Base-by-base conservation (phyloP, 2,113 vertebrate species). In the Podocnemis expansa region DNA sequence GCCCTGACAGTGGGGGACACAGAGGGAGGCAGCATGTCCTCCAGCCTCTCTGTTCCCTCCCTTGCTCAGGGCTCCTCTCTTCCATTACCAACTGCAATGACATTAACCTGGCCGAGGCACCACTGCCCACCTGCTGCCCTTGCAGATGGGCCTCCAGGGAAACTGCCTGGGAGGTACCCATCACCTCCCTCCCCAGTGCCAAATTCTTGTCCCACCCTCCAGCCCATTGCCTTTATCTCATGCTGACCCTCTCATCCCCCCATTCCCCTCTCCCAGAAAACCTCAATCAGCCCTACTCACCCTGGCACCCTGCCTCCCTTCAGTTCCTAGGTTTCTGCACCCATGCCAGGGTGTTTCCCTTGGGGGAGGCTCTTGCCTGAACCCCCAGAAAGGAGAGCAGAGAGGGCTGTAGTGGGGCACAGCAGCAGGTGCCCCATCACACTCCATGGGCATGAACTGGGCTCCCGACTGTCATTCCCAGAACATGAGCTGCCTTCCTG, bases 41-140 rank as follows among this genome's bases (percentile, higher is more conserved):
- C 96, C 89, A 24, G 51, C 43, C 8, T 54, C 52, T 14, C 43
- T 3, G 10, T 85, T 51, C 82, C 52, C 90, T 22, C 11, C 55
- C 58, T 27, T 25, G 38, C 56, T 63, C 41, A 29, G 56, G 82
- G 58, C 29, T 43, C 56, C 4, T 27, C 82, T 47, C 58, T 85
- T 56, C 55, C n/a, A 52, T 83, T 97, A 96, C 84, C 75, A 55
- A 91, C 93, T 34, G 89, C 97, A 97, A 97, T 97, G 91, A 90
- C 93, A 96, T 97, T 95, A 97, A 49, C 56, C 1, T 38, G 27
- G 25, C 14, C 60, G 19, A 10, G 2, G 78, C 58, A 90, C 87
- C 95, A 91, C 93, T 96, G 87, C 91, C 97, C 97, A 97, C 95
- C 97, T 97, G 97, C 93, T 91, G 82, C 58, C 73, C 21, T 19